Base-by-base conservation (phyloP, 2,888 invertebrate species). In the Meloe dianella region DNA sequence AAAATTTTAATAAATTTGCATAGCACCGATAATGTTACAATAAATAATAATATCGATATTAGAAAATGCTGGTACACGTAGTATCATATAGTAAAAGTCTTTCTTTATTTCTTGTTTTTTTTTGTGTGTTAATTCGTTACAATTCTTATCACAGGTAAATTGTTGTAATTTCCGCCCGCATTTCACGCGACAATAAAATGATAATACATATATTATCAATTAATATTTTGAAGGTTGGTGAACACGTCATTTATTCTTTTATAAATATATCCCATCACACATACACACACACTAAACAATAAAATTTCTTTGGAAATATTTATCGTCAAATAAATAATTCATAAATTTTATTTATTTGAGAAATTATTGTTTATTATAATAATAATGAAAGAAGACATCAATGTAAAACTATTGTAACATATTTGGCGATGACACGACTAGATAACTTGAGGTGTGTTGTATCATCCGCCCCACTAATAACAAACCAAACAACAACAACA, bases 151-250 rank as follows among this genome's bases (percentile, higher is more conserved):
- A 47, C 47, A 47, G 17, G 20, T 47, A 41, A 17, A 47, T 24
- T 14, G 2, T 54, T 54, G 12, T 10, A 54, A 63, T 68, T 68
- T 68, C 68, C 68, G 68, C 68, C 68, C 68, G 68, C 68, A 68
- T 68, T 27, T 54, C 24, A 32, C 22, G 4, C 41, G 38, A 62
- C 57, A 62, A 68, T 68, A 68, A 68, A 68, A 65, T 65, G 68
- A 68, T 68, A 68, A 68, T n/a, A n/a, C 62, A 57, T 47, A 57
- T 29, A 57, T 68, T 68, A 68, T 68, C 68, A 65, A 65, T 65
- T 68, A 61, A 20, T 54, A 47, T n/a, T 12, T 54, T 54, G 54
- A 54, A 54, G 54, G 54, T 14, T 54, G 54, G 5, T 12, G 24
- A 24, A 54, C 54, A 54, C 54, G 24, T 51, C 47, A 51, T 51